Evolutionary conservation across 2,113 vertebrate species (phyloP), one percentile per base, ranked within the genome.

Genomic region (Anhinga rufa): DNA sequence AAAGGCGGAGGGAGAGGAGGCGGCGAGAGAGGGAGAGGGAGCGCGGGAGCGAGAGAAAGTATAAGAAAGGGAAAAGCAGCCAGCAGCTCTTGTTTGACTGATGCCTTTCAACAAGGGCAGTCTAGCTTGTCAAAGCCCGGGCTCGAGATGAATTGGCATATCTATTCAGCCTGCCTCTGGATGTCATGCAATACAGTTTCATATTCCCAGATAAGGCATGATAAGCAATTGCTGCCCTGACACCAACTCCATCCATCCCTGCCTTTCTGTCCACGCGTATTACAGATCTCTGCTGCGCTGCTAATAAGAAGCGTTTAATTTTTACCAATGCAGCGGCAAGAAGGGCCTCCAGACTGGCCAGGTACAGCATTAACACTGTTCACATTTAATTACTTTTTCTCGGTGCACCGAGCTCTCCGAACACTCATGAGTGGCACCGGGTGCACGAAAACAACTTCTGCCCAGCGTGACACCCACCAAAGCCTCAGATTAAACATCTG

Each of bases 71-170:
- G 97, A 97, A 98, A 98, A 98, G 98, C 96, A 98, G 97, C 86
- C 85, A 84, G 98, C 91, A 97, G 98, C 95, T 97, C 97, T 95
- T 89, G 98, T 99, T 99, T 99, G 99, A 99, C 98, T 97, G 99
- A 99, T 98, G 99, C 98, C 99, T 99, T 99, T 99, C 99, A 99
- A 98, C 98, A 99, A 98, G 98, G 98, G 99, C 99, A 99, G 99
- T 99, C 98, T 99, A 99, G 99, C 99, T 99, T 99, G 99, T 99
- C 99, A 99, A 99, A 99, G 99, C 98, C 98, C 54, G 76, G 98
- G 98, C 98, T 98, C 95, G 98, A 98, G 99, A 99, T 99, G 99
- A 99, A 99, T 99, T 98, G 99, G 99, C 97, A 98, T 98, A 98
- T 99, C 98, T 99, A 98, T 98, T 98, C 98, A 97, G 98, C 96